phyloP scores from a whole-genome alignment of 2,888 invertebrate genomes.

The Dryomyza anilis region DNA sequence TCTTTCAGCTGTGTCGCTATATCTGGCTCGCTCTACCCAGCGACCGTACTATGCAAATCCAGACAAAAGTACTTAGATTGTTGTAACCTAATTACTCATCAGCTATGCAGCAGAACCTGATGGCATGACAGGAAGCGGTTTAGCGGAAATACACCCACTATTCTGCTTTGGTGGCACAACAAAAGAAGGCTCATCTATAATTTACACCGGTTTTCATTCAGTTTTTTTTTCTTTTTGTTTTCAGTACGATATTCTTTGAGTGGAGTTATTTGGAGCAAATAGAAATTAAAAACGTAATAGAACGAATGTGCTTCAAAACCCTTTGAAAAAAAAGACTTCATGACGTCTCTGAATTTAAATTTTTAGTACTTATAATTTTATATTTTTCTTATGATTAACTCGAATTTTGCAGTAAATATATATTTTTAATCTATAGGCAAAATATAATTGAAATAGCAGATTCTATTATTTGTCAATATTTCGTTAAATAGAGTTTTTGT shows the following conservation, averaged over 20 bases:
- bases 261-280: too few species aligned
- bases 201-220: background rate
- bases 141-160: background rate
- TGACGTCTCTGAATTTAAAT: too few species aligned
- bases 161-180: background rate
- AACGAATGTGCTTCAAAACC: too few species aligned
- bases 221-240: background rate
- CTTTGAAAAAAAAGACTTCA: too few species aligned
- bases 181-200: constrained; percentile 9
- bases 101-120: background rate
- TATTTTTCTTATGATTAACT: too few species aligned
- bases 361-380: too few species aligned
- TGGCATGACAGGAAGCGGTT: background rate
- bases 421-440: background rate
- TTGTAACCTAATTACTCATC: constrained; percentile 23
- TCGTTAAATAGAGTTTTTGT: too few species aligned
- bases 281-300: too few species aligned
- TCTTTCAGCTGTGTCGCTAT: background rate
- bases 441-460: background rate
- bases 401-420: background rate
- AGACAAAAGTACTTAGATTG: background rate
- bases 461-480: too few species aligned
- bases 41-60: background rate
- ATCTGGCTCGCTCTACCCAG: background rate
- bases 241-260: background rate